Evolutionary conservation across 2,888 invertebrate species (phyloP), one percentile per base, ranked within the genome.

Genomic region (Campoplex nolae): DNA sequence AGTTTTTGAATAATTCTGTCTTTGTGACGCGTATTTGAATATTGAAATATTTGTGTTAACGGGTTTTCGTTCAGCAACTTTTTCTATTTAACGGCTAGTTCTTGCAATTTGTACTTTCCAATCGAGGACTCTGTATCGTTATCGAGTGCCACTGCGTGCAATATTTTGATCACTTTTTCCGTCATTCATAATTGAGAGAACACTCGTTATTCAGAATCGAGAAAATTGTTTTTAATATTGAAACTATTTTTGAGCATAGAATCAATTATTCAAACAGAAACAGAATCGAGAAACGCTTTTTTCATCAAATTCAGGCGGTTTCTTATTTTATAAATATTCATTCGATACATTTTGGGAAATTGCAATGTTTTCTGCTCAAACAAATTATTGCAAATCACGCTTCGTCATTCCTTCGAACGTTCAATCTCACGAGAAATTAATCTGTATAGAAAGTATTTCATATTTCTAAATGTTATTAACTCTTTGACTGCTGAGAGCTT

Each of bases 21-120:
- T 73, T 35, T 32, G 3, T 18, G 54, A 38, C 51, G 9, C 71
- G 71, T 71, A 35, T 51, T 28, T 56, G 54, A 54, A 73, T 73
- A 56, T 56, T 73, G n/a, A 8, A 18, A 32, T n/a, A 54, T 73
- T 73, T 56, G 35, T 56, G 51, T 73, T 54, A 54, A 32, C 16
- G 54, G 54, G 54, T 35, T 54, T 73, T 73, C 35, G 54, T 71
- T 71, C 51, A 35, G 35, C n/a, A 54, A 38, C 6, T 56, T 38
- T 16, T 54, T 73, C 54, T 73, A 48, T 32, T 28, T 18, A 73
- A 6, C 18, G 48, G 2, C 23, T 28, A 6, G 13, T 13, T n/a
- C 42, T 45, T 32, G 71, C 48, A 13, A 16, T 62, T 62, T 45
- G 42, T 16, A 4, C 1, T 62, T 75, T 16, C 28, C 28, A 45